Conservation (phyloP, 2,888 invertebrate genomes). For the Icerya purchasi region DNA sequence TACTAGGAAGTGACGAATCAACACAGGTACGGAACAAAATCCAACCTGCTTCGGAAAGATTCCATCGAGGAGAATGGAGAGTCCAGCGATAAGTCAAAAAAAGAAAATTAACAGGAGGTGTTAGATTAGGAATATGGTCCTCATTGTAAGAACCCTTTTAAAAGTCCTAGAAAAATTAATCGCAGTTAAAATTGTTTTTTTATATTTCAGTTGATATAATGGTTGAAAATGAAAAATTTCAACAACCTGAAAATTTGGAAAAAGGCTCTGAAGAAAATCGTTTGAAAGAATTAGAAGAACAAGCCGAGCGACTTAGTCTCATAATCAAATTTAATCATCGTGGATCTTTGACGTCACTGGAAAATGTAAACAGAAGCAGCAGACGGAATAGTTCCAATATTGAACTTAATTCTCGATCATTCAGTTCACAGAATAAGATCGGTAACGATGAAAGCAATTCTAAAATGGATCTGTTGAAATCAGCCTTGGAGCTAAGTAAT, state of each 20-base stretch:
- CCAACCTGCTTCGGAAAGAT: too few relatives aligned
- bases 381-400: constrained; percentile 18
- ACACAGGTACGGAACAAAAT: too few relatives aligned
- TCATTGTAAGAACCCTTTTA: too few relatives aligned
- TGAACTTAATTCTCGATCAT: constrained; percentile 12
- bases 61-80: too few relatives aligned
- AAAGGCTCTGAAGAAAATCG: constrained; percentile 15
- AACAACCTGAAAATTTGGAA: neutral
- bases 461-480: constrained; percentile 44
- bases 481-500: constrained; percentile 41
- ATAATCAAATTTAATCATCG: constrained; percentile 55
- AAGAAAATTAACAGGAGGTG: too few relatives aligned
- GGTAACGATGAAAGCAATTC: constrained; percentile 27
- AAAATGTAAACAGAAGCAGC: constrained; percentile 21
- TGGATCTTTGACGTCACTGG: constrained; percentile 48
- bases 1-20: too few relatives aligned
- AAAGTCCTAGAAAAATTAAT: too few relatives aligned
- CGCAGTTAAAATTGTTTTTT: too few relatives aligned
- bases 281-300: constrained; percentile 15
- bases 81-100: too few relatives aligned
- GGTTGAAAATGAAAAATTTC: neutral
- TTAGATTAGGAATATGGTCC: too few relatives aligned
- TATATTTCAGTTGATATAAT: too few relatives aligned
- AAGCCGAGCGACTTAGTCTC: constrained; percentile 43
- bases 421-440: constrained; percentile 19